Base-by-base conservation (phyloP, 2,797 vertebrate species). In the Ctenopoma multispine region DNA sequence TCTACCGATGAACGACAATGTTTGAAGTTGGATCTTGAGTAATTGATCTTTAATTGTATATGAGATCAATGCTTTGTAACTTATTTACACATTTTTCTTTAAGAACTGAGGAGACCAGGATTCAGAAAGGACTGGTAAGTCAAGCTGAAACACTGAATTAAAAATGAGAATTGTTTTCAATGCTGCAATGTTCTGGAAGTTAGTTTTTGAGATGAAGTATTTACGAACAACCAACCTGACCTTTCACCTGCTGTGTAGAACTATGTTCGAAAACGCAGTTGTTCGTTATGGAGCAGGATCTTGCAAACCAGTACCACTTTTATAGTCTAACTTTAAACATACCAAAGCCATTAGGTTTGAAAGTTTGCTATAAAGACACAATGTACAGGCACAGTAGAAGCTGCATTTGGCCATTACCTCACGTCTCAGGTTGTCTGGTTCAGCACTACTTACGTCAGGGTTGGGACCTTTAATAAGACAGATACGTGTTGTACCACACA, bases 51-150 rank as follows among this genome's bases (percentile, higher is more conserved):
- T n/a, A 17, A 44, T n/a, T 63, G 7, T 41, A 1, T 61, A 38
- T 36, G 18, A 47, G 11, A 8, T 5, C 7, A 44, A 21, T 1
- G 43, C 1, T 17, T 31, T 17, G 3, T 31, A 46, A 68, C 29
- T 24, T 51, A 3, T 18, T 29, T 27, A 41, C 4, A 14, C 9
- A 10, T 3, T 11, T 62, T 49, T 84, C 27, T 92, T 53, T 72
- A 84, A 99, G 97, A 92, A 95, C 92, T 20, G 97, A 98, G 86
- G 96, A 97, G 82, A 93, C 87, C 31, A 40, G 94, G 72, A 91
- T 97, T 82, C 95, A 94, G 76, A 99, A 98, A 95, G 98, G 97
- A 90, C 89, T 99, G 92, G 98, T 99, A 93, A 95, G 96, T 92
- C 41, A 23, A 3, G 7, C 8, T 56, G 18, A 53, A 57, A 60